phyloP scores from a whole-genome alignment of 2,113 vertebrate genomes.

The Pangasianodon gigas region DNA sequence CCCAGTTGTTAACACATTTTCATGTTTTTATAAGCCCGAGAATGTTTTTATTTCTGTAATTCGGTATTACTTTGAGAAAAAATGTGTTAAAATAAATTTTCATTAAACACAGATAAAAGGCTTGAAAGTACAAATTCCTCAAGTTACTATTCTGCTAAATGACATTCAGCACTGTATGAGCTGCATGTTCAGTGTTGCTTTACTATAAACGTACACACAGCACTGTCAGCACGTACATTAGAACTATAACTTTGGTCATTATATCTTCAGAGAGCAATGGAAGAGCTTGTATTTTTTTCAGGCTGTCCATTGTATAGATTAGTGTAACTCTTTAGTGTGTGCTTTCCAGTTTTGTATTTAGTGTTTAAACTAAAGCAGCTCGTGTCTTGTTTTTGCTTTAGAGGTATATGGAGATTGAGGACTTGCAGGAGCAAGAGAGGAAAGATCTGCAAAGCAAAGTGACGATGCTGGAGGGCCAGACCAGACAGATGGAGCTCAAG shows the following conservation, averaged over 20 bases:
- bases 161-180: no score
- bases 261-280: not conserved
- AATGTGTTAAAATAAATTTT: not conserved
- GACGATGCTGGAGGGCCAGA: slow-evolving; percentile 85
- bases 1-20: not conserved
- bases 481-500: slow-evolving; percentile 91
- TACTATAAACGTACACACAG: no score
- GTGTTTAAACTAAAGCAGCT: not conserved
- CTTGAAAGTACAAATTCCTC: not conserved
- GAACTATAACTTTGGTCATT: no score
- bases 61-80: not conserved
- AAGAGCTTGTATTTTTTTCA: not conserved
- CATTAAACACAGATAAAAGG: not conserved
- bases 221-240: no score
- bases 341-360: not conserved
- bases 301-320: no score
- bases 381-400: slow-evolving; percentile 55
- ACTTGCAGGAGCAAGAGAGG: slow-evolving; percentile 95
- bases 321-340: no score
- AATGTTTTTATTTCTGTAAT: no score
- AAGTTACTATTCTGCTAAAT: not conserved
- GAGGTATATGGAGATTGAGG: slow-evolving; percentile 96
- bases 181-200: not conserved
- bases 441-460: slow-evolving; percentile 91
- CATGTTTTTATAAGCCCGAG: no score